Evolutionary conservation across 2,113 vertebrate genomes (phyloP).

Genomic region (Mirza zaza): DNA sequence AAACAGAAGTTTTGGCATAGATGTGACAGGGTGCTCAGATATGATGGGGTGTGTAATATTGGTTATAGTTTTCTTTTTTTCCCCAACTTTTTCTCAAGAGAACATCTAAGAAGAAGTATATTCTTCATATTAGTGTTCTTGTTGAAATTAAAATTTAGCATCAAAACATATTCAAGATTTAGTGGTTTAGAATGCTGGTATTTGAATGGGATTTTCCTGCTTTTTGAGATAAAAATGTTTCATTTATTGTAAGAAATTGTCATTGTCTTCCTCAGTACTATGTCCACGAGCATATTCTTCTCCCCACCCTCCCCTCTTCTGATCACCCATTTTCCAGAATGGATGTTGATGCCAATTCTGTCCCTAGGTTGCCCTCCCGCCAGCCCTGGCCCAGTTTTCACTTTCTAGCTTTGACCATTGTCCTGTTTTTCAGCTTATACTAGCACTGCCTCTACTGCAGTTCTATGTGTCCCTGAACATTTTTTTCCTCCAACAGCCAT

Average conservation of each 20-base stretch:
- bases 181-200: not conserved
- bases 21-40: not conserved
- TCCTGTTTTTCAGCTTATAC: not conserved
- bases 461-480: not conserved
- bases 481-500: not conserved
- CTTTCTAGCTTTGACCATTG: not conserved
- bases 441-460: not conserved
- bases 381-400: not conserved
- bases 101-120: not conserved
- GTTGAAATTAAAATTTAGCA: conserved; percentile 31
- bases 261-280: not conserved
- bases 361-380: not conserved
- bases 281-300: not conserved
- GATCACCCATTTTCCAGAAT: not conserved
- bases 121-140: conserved; percentile 16
- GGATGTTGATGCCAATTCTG: not conserved
- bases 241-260: not conserved
- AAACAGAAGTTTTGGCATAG: not conserved
- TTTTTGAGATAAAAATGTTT: not conserved
- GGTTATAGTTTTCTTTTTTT: not conserved
- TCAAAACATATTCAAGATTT: not conserved
- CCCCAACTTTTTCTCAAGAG: not conserved
- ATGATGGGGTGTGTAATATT: not conserved
- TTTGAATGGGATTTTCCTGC: not conserved
- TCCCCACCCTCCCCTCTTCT: not conserved